Base-by-base conservation (phyloP, 2,888 invertebrate genomes). In the Platynereis dumerilii region DNA sequence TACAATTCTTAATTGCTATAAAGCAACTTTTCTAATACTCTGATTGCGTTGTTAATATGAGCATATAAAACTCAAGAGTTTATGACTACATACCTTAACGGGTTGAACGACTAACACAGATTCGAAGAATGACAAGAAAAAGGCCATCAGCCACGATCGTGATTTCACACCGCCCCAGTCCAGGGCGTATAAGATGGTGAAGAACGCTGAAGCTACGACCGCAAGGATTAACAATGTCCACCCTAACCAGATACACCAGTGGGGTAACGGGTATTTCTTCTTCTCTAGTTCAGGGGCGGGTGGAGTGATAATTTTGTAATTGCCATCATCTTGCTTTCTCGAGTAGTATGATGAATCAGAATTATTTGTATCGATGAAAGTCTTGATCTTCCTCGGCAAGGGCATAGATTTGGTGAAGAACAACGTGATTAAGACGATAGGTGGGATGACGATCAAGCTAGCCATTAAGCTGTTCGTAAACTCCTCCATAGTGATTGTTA, bases 61-160 rank as follows among this genome's bases (percentile, higher is more conserved):
- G n/a, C n/a, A n/a, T n/a, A n/a, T n/a, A n/a, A n/a, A n/a, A n/a
- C n/a, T n/a, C 12, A 34, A 48, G 48, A 48, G 7, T 22, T 20
- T 48, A 48, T 48, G 5, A 10, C 7, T 48, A 48, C 3, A 12
- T 48, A 48, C 48, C 48, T 48, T 48, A 3, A 22, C 48, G 5
- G 48, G 48, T n/a, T 48, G 20, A 22, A 48, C 22, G 10, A 48
- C n/a, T 7, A 48, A 10, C 7, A 48, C 48, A n/a, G 48, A 48
- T 48, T 48, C 48, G 17, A 48, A 48, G 48, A 48, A 48, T n/a
- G 48, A 48, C 48, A 48, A n/a, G 48, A 48, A 48, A 22, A 48
- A 48, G 3, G 48, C 17, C 7, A 12, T 22, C n/a, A 48, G 48
- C 48, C 48, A 48, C 22, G 20, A n/a, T 12, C 20, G n/a, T 5